These are phyloP conservation scores for Pempheris klunzingeri DNA, from an alignment of 2,797 vertebrate genomes.

Conservation along the genomic window DNA sequence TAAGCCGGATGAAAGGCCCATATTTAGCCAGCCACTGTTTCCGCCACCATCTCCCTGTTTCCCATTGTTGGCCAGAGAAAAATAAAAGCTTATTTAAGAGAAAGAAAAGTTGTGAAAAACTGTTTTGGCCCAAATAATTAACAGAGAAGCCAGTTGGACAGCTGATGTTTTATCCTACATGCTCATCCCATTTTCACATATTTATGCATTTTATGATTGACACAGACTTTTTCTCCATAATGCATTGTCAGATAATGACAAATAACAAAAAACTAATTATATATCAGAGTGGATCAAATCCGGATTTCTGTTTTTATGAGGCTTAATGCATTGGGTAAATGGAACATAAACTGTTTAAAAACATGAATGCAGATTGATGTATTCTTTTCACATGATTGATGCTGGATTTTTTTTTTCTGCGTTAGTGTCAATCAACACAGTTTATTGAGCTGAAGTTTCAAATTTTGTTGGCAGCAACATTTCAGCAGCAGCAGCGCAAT, in stretches of 20 bases:
- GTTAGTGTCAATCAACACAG: conserved; percentile 16
- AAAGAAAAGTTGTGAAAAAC: conserved; percentile 62
- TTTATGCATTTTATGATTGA: conserved; percentile 51
- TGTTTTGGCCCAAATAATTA: conserved; percentile 67
- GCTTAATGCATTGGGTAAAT: conserved; percentile 23
- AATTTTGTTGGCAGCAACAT: background rate
- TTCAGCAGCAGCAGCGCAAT: background rate
- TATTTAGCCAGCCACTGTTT: conserved; percentile 76
- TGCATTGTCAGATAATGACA: conserved; percentile 10
- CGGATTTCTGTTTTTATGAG: conserved; percentile 21
- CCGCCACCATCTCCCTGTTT: conserved; percentile 62
- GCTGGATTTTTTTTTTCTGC: background rate
- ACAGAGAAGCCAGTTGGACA: conserved; percentile 17
- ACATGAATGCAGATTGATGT: background rate
- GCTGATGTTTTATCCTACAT: conserved; percentile 25
- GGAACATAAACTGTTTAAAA: conserved; percentile 13
- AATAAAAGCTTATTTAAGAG: conserved; percentile 71
- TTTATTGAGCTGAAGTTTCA: conserved; percentile 4
- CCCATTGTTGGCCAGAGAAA: conserved; percentile 59
- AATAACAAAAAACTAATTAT: conserved; percentile 47
- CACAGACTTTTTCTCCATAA: conserved; percentile 27
- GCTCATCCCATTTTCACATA: conserved; percentile 17
- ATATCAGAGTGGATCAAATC: conserved; percentile 15
- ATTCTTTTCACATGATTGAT: conserved; percentile 8
- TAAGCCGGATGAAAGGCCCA: conserved; percentile 83